phyloP scores from a whole-genome alignment of 2,797 vertebrate species.

The Ptychobarbus kaznakovi region DNA sequence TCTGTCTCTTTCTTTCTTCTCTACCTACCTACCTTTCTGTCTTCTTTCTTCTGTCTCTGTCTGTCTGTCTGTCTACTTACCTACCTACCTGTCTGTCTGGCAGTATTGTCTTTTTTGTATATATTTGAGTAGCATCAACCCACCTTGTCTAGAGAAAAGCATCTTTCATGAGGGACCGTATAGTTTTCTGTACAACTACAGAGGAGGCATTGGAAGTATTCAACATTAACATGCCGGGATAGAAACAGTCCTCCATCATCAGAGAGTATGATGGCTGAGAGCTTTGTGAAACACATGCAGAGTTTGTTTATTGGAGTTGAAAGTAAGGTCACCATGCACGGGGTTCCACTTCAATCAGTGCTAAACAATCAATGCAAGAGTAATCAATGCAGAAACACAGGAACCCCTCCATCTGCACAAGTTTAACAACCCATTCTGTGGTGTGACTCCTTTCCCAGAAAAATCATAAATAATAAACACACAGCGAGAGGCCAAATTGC shows the following conservation, averaged over 20 bases:
- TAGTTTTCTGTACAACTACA: not conserved
- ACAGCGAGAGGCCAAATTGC: constrained; percentile 50
- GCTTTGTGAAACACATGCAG: constrained; percentile 35
- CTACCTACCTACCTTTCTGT: not conserved
- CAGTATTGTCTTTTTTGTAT: too few relatives aligned
- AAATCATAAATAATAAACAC: constrained; percentile 66
- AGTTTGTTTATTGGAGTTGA: constrained; percentile 54
- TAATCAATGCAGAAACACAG: constrained; percentile 63
- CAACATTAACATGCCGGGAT: not conserved
- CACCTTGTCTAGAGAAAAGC: constrained; percentile 31
- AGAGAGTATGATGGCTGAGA: constrained; percentile 3
- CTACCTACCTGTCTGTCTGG: not conserved
- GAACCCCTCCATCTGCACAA: constrained; percentile 60
- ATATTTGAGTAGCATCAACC: constrained; percentile 33
- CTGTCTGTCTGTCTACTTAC: not conserved
- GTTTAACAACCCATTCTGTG: constrained; percentile 61
- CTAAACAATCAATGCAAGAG: constrained; percentile 58
- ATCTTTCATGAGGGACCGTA: not conserved
- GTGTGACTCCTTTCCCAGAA: constrained; percentile 58
- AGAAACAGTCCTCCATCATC: constrained; percentile 25
- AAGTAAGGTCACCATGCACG: constrained; percentile 53
- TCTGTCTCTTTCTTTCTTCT: not conserved
- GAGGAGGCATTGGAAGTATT: not conserved
- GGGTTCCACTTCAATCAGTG: constrained; percentile 57
- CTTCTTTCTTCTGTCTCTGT: not conserved